Base-by-base conservation (phyloP, 2,797 vertebrate genomes). In the Cichlasoma orientale region DNA sequence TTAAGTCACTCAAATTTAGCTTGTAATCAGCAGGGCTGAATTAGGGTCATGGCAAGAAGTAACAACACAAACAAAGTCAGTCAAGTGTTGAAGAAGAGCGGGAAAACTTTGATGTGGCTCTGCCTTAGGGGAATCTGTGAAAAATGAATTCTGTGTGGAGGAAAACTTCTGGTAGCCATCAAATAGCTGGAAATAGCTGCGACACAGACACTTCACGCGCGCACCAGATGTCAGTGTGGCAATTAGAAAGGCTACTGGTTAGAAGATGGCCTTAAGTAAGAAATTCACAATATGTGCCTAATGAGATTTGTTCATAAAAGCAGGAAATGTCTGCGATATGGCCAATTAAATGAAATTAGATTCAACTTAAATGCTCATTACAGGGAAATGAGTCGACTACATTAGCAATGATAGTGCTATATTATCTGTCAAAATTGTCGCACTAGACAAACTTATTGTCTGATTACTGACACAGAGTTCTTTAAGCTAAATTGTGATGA, bases 261-360 rank as follows among this genome's bases (percentile, higher is more conserved):
- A 76, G 74, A 74, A 16, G 63, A 82, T 79, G 63, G 87, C 84
- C 82, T 70, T 10, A 57, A 78, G 86, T 86, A 68, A 59, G 82
- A 84, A 59, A 85, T 77, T 80, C 69, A 85, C 75, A 87, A 56
- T 70, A 80, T 52, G 72, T 12, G 29, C 79, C 55, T 72, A 66
- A 19, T 73, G 52, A 73, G 84, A 87, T 80, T 50, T 81, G 44
- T 80, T 86, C 29, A 82, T 88, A 77, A 87, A 90, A 78, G 50
- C 75, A 70, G 52, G 18, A 76, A 86, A 82, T 53, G 63, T 13
- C 53, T 69, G n/a, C 77, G 56, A 83, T 72, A 74, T 74, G 72
- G 85, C 56, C 71, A 79, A 87, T 93, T 90, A 87, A 72, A 87
- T 59, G 2, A 57, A 84, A 88, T 89, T 69, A 77, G 66, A 81